A percentile compares a stretch with the other conserved stretches of the same genome.
phyloP scores from a whole-genome alignment of 1,140 invertebrate genomes.

The Pachyrhynchus sulphureomaculatus region DNA sequence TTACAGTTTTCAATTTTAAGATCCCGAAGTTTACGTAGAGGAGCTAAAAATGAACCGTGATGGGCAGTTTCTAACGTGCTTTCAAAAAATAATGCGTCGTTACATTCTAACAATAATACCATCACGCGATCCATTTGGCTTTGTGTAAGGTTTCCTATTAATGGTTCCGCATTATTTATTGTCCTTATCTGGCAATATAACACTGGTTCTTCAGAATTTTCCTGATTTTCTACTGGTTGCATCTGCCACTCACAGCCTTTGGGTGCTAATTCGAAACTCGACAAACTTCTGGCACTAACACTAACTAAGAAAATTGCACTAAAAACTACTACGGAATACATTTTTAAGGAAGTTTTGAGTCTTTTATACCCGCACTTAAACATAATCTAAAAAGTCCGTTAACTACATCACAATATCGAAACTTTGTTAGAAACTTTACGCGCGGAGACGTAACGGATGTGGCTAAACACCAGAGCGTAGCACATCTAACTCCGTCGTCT shows the following conservation, averaged over 20 bases:
- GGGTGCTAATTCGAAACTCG: constrained; percentile 56
- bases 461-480: neutral
- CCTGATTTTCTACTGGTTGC: constrained; percentile 56
- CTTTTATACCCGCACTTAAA: neutral
- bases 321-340: constrained; percentile 22
- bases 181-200: constrained; percentile 72
- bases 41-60: constrained; percentile 62
- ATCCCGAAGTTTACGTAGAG: constrained; percentile 66
- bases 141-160: constrained; percentile 67
- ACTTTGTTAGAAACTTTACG: neutral
- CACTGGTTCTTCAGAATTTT: constrained; percentile 54
- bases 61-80: constrained; percentile 64
- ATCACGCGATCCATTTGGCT: constrained; percentile 66
- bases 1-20: constrained; percentile 78
- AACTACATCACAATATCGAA: constrained; percentile 20
- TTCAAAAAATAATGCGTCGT: constrained; percentile 78
- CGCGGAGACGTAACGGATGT: neutral
- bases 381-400: constrained; percentile 1
- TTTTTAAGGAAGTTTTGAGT: too few species aligned
- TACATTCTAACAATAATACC: constrained; percentile 72
- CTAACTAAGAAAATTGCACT: constrained; percentile 32
- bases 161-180: constrained; percentile 67
- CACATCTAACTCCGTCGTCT: neutral
- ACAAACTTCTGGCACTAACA: constrained; percentile 45
- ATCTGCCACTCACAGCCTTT: constrained; percentile 69